A percentile compares a stretch with the other conserved stretches of the same genome.
Conservation (phyloP, 2,888 invertebrate genomes). For the Troides oblongomaculatus region DNA sequence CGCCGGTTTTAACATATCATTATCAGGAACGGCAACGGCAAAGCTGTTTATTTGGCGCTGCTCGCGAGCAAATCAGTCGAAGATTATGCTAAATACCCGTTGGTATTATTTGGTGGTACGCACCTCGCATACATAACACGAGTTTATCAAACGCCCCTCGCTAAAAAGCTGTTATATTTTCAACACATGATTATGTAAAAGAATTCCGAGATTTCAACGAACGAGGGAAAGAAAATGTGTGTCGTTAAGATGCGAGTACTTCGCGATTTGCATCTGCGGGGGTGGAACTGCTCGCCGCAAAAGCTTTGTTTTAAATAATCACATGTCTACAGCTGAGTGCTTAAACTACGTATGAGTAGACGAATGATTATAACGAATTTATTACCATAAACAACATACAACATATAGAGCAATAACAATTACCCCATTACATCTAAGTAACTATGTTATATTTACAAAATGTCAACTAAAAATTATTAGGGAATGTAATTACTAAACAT, state of each 20-base stretch:
- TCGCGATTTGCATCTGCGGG: slow-evolving; percentile 65
- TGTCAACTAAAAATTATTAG: too few species aligned
- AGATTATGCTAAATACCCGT: slow-evolving; percentile 73
- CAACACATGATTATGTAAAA: slow-evolving; percentile 79
- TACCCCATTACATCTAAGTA: neutral
- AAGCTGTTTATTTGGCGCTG: slow-evolving; percentile 47
- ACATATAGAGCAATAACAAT: neutral
- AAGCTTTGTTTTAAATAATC: slow-evolving; percentile 31
- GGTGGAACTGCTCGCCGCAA: slow-evolving; percentile 28
- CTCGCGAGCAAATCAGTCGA: slow-evolving; percentile 43
- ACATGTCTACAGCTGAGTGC: slow-evolving; percentile 21
- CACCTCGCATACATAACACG: slow-evolving; percentile 56
- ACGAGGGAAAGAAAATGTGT: slow-evolving; percentile 64
- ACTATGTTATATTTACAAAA: too few species aligned
- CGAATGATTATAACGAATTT: neutral
- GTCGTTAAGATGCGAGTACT: slow-evolving; percentile 68
- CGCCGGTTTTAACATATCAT: slow-evolving; percentile 13
- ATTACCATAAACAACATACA: neutral
- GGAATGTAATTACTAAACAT: too few species aligned
- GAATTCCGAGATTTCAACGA: slow-evolving; percentile 66
- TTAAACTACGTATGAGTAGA: slow-evolving; percentile 8
- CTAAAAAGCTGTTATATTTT: slow-evolving; percentile 76
- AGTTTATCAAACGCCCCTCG: slow-evolving; percentile 63
- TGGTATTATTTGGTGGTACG: slow-evolving; percentile 60
- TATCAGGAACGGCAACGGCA: slow-evolving; percentile 27